Base-by-base conservation (phyloP, 2,797 vertebrate species). In the Myripristis murdjan region DNA sequence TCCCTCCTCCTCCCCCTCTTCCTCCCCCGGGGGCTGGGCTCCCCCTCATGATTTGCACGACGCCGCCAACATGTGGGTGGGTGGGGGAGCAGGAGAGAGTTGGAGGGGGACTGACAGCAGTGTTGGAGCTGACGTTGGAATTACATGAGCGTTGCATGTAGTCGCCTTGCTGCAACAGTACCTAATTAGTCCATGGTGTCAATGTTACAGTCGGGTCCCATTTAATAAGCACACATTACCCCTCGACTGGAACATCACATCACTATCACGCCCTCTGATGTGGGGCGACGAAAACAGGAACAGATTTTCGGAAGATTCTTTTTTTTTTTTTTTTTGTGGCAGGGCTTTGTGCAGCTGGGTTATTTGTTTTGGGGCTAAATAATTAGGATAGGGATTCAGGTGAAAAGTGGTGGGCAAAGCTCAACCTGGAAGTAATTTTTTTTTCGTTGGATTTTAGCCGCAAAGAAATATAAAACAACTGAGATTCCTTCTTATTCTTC, bases 101-200 rank as follows among this genome's bases (percentile, higher is more conserved):
- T 28, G 28, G 28, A 28, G 28, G 22, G 18, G 5, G 33, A 47
- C 41, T 73, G 63, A 64, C 60, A 82, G 72, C 53, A 63, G 79
- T 72, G 82, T 80, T 37, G 48, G 14, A 23, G 70, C 59, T 48
- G 62, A 64, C 84, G 81, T 58, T 54, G 62, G 72, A 78, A 80
- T 74, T 64, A 82, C 81, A 65, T 49, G 61, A 77, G 52, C 10
- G 22, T 57, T 61, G 66, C 33, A 2, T 70, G 68, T 58, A 18
- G 55, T 49, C 73, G 82, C 82, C 76, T 73, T 54, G 51, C 69
- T 68, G 52, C 70, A 59, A 59, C 6, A 75, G 72, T 65, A 15
- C 64, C 46, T 78, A 82, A 89, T 88, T 78, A 85, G 76, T 56
- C 73, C 41, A 69, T 62, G 37, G 54, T 68, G 80, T 75, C 73